A percentile compares a stretch with the other conserved stretches of the same genome.
These are phyloP conservation scores for Stomatorhinus ivindoensis DNA, from an alignment of 2,113 vertebrate genomes.

Conservation along the genomic window DNA sequence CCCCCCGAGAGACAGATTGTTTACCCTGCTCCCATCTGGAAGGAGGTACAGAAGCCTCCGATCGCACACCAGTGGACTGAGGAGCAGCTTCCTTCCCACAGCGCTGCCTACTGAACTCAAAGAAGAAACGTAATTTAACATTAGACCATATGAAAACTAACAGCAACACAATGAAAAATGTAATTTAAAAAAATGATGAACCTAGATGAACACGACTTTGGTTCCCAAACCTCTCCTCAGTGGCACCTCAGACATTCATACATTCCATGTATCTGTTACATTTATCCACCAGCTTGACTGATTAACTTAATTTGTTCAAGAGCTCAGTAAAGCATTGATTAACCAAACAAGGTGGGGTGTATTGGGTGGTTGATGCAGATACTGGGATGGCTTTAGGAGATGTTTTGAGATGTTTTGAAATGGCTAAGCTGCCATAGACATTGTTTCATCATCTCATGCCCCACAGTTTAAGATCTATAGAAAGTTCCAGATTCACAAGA, in stretches of 20 bases:
- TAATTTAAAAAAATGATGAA: not conserved
- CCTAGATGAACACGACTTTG: not conserved
- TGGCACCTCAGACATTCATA: not conserved
- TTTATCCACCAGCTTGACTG: not conserved
- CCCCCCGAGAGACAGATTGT: not conserved
- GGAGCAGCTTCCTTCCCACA: not conserved
- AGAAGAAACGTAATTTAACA: not conserved
- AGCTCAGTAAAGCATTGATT: no score
- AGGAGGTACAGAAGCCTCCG: not conserved
- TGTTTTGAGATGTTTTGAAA: no score
- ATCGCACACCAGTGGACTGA: not conserved
- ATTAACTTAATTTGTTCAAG: not conserved
- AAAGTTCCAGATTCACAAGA: not conserved
- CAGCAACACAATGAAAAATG: not conserved
- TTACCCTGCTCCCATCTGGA: not conserved
- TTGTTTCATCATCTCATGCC: no score
- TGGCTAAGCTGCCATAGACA: no score
- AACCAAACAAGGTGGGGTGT: no score
- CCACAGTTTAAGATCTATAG: no score
- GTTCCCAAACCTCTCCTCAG: not conserved
- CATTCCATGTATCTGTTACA: not conserved
- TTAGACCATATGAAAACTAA: not conserved
- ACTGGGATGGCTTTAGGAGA: no score
- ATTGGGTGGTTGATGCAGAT: no score
- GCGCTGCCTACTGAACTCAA: not conserved